These are phyloP conservation scores for Trichechus manatus DNA, from an alignment of 2,113 vertebrate genomes.

Conservation along the genomic window DNA sequence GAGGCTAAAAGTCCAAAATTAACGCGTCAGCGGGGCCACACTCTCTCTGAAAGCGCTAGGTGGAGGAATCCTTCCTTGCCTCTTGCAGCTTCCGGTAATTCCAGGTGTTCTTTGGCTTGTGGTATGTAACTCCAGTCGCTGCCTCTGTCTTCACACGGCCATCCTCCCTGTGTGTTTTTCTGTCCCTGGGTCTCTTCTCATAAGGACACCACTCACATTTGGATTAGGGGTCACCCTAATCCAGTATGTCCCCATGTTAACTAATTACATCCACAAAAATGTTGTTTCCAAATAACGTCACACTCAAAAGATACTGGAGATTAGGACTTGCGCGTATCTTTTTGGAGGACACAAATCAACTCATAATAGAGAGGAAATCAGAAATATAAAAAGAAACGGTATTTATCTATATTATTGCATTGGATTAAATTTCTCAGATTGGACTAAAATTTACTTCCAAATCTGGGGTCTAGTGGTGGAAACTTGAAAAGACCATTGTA, in stretches of 20 bases:
- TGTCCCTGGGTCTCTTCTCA: background rate
- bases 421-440: background rate
- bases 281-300: background rate
- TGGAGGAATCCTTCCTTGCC: background rate
- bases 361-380: background rate
- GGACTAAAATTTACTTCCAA: conserved; percentile 37
- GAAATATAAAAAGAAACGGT: conserved; percentile 40
- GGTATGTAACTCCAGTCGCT: background rate
- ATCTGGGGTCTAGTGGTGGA: background rate
- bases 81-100: background rate
- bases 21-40: background rate
- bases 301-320: background rate
- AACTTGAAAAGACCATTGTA: background rate
- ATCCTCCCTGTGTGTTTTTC: background rate
- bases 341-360: background rate
- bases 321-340: background rate
- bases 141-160: background rate
- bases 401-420: background rate
- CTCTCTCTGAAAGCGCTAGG: background rate
- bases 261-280: background rate
- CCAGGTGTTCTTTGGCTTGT: background rate
- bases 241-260: background rate
- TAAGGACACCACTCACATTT: background rate
- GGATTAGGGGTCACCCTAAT: background rate
- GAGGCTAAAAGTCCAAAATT: background rate